These are phyloP conservation scores for Leptonema lineaticorne DNA, from an alignment of 1,140 invertebrate genomes.

Conservation along the genomic window DNA sequence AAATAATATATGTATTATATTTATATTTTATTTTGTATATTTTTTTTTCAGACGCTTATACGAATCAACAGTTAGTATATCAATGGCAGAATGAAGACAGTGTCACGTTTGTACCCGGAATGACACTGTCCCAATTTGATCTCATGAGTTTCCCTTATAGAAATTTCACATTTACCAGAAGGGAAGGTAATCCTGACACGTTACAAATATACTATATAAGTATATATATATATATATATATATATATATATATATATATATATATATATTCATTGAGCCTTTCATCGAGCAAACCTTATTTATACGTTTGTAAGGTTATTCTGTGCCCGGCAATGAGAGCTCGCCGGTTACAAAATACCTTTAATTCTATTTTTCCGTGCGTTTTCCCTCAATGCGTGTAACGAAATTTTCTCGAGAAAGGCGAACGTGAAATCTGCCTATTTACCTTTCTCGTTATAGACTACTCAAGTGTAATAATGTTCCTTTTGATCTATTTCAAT, in stretches of 20 bases:
- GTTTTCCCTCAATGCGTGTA: no score
- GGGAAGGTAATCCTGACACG: constrained; percentile 62
- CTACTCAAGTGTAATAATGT: background rate
- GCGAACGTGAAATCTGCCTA: background rate
- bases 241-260: background rate
- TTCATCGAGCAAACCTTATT: no score
- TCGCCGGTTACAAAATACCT: no score
- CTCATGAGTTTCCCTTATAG: constrained; percentile 82
- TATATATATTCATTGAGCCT: no score
- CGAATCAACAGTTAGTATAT: constrained; percentile 84
- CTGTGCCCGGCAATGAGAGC: no score
- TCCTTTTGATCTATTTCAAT: background rate
- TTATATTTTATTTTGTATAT: background rate
- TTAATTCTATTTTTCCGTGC: no score
- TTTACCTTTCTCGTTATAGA: background rate
- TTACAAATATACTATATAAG: background rate
- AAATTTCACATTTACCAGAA: constrained; percentile 73
- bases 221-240: background rate
- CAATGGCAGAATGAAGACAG: constrained; percentile 82
- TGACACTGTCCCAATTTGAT: constrained; percentile 91
- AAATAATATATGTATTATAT: constrained; percentile 9
- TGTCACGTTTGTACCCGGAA: constrained; percentile 84
- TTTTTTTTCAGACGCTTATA: constrained; percentile 81
- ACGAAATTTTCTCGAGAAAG: no score
- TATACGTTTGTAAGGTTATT: no score